Evolutionary conservation across 2,888 invertebrate genomes (phyloP).

Genomic region (Polyploca ridens): DNA sequence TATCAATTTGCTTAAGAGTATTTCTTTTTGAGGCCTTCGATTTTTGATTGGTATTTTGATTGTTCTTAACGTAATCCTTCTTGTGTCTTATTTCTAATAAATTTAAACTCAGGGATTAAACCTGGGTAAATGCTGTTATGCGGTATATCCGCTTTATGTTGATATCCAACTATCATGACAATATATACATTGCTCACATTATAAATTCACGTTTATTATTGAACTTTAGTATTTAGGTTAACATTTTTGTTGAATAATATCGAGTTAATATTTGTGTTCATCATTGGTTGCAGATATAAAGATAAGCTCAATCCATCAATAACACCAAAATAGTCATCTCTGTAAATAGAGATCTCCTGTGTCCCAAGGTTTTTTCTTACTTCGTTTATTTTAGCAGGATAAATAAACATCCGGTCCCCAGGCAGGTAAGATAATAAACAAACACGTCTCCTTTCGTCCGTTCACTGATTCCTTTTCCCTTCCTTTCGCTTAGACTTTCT

Average conservation of each 20-base stretch:
- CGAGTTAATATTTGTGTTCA: not conserved
- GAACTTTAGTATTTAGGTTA: too few relatives aligned
- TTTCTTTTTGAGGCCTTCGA: not conserved
- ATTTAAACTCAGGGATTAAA: too few relatives aligned
- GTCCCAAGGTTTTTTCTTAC: conserved; percentile 12
- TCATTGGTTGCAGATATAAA: not conserved
- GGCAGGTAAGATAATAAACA: conserved; percentile 60
- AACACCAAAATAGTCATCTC: conserved; percentile 7
- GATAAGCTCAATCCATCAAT: not conserved
- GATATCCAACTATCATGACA: too few relatives aligned
- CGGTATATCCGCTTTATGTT: too few relatives aligned
- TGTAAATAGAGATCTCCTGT: not conserved
- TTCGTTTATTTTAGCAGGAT: conserved; percentile 27
- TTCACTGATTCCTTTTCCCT: conserved; percentile 15
- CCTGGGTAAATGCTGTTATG: too few relatives aligned
- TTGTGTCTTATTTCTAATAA: too few relatives aligned
- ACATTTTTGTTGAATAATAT: too few relatives aligned
- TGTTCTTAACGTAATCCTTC: too few relatives aligned
- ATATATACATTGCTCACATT: too few relatives aligned
- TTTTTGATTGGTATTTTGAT: too few relatives aligned
- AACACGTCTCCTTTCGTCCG: conserved; percentile 25
- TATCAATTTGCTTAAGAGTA: not conserved
- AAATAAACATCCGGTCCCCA: conserved; percentile 58
- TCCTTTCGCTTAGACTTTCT: conserved; percentile 28
- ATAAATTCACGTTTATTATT: too few relatives aligned